Conservation (phyloP, 2,888 invertebrate genomes). For the Eumerus sabulonum region DNA sequence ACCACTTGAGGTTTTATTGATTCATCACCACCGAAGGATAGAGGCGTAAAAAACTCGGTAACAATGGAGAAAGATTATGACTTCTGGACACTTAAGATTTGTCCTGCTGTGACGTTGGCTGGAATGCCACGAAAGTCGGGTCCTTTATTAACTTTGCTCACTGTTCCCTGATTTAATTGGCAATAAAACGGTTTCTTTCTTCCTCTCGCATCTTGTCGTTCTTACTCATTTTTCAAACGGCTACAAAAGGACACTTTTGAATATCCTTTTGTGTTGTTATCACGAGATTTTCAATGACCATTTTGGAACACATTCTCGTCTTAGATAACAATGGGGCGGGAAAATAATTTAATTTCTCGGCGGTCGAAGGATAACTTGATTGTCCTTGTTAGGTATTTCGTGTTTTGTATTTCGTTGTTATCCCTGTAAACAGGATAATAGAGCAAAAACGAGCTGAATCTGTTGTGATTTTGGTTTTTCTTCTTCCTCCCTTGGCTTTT, state of each 20-base stretch:
- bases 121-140: slow-evolving; percentile 31
- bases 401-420: slow-evolving; percentile 7
- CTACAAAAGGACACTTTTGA: slow-evolving; percentile 16
- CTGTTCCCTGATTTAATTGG: slow-evolving; percentile 50
- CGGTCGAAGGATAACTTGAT: slow-evolving; percentile 51
- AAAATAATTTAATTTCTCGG: slow-evolving; percentile 54
- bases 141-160: slow-evolving; percentile 47
- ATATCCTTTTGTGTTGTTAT: slow-evolving; percentile 42
- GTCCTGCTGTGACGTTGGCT: slow-evolving; percentile 1
- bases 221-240: too few species aligned
- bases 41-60: neutral
- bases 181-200: slow-evolving; percentile 37
- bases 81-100: slow-evolving; percentile 29
- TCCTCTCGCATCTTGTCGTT: neutral
- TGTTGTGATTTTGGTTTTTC: slow-evolving; percentile 22
- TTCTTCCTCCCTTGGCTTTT: too few species aligned
- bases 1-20: slow-evolving; percentile 41
- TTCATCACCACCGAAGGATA: slow-evolving; percentile 16
- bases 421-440: slow-evolving; percentile 52
- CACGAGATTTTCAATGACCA: slow-evolving; percentile 29
- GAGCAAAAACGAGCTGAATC: slow-evolving; percentile 41
- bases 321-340: slow-evolving; percentile 1
- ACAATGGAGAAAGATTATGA: slow-evolving; percentile 27
- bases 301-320: neutral
- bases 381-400: slow-evolving; percentile 44